Evolutionary conservation across 2,113 vertebrate genomes (phyloP).

Genomic region (Otolemur garnettii): DNA sequence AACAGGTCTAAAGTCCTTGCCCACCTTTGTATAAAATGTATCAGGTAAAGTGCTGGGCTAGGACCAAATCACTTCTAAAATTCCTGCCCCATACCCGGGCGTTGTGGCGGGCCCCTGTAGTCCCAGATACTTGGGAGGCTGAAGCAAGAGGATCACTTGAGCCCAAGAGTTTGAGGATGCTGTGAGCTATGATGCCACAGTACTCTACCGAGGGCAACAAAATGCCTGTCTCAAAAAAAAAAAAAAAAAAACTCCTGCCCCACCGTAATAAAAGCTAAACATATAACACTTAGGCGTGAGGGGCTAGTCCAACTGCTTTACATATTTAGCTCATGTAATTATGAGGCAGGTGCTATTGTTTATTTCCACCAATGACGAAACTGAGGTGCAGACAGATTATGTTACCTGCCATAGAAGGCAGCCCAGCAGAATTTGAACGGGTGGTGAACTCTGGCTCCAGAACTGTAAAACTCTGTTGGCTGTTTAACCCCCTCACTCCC

Average conservation of each 20-base stretch:
- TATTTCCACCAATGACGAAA: constrained; percentile 8
- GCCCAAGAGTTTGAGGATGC: too few relatives aligned
- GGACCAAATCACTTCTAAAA: constrained; percentile 10
- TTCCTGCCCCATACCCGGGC: not conserved
- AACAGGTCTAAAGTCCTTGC: not conserved
- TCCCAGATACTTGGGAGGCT: too few relatives aligned
- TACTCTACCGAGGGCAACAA: too few relatives aligned
- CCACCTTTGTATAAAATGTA: not conserved
- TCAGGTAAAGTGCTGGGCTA: constrained; percentile 9
- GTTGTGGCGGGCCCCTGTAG: too few relatives aligned
- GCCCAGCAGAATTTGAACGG: not conserved
- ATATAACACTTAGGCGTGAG: not conserved
- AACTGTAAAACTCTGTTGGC: not conserved
- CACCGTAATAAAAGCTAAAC: not conserved
- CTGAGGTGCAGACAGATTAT: not conserved
- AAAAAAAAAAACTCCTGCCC: not conserved
- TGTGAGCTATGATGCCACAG: too few relatives aligned
- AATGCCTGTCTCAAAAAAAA: too few relatives aligned
- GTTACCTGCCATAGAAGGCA: not conserved
- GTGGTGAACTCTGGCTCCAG: not conserved
- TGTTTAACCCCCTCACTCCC: not conserved
- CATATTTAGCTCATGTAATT: constrained; percentile 15
- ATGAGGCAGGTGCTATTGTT: constrained; percentile 1
- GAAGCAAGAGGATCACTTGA: too few relatives aligned
- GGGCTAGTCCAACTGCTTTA: not conserved